Evolutionary conservation across 2,113 vertebrate genomes (phyloP).

Genomic region (Gobiocypris rarus): DNA sequence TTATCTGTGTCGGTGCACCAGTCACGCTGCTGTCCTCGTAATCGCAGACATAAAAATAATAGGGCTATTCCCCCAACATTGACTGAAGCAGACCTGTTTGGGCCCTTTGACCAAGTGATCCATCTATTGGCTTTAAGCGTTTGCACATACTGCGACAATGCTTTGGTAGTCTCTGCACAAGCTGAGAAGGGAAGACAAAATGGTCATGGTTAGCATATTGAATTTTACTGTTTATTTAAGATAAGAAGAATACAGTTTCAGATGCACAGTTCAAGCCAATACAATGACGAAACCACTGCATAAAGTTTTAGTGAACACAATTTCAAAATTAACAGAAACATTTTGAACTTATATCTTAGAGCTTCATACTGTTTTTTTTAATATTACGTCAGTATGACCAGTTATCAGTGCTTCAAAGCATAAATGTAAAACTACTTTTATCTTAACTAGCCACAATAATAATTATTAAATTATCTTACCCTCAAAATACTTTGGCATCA

Average conservation of each 20-base stretch:
- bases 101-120: constrained; percentile 70
- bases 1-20: constrained; percentile 77
- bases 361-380: not conserved
- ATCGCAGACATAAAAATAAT: constrained; percentile 84
- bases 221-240: not conserved
- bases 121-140: constrained; percentile 68
- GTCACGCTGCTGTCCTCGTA: constrained; percentile 78
- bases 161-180: constrained; percentile 4
- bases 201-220: not conserved
- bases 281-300: not conserved
- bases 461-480: not conserved
- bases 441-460: not conserved
- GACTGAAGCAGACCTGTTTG: constrained; percentile 70
- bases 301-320: not conserved
- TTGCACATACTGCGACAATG: constrained; percentile 1
- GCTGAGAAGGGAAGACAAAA: constrained; percentile 12
- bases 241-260: not conserved
- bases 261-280: not conserved
- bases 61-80: constrained; percentile 78
- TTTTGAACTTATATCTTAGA: not conserved
- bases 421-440: not conserved
- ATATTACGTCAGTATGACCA: not conserved
- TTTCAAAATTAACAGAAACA: not conserved
- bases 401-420: not conserved
- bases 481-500: constrained; percentile 17